These are phyloP conservation scores for Aselliscus stoliczkanus DNA, from an alignment of 2,797 vertebrate genomes.

Conservation along the genomic window DNA sequence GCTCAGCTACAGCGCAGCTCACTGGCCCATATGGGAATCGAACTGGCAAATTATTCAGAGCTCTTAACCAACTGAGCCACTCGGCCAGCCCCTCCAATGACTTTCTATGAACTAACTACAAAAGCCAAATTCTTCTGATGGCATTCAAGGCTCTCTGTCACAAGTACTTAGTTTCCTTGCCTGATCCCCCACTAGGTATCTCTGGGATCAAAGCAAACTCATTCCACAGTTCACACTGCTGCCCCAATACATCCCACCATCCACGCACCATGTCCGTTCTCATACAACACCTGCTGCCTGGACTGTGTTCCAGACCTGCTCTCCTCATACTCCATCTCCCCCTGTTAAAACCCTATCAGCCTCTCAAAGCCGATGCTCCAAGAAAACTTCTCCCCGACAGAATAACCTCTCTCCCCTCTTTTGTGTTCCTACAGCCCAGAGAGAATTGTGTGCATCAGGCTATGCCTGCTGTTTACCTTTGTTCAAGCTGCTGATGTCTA, in stretches of 20 bases:
- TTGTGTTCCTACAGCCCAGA: neutral
- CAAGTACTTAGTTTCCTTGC: neutral
- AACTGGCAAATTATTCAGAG: no score
- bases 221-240: neutral
- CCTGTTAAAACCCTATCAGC: neutral
- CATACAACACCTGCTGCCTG: neutral
- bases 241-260: neutral
- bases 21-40: no score
- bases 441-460: accelerated
- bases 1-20: no score
- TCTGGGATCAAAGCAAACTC: neutral
- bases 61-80: no score
- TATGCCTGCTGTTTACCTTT: neutral
- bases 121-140: neutral
- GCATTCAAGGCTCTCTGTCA: neutral
- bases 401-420: neutral
- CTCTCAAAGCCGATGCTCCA: neutral
- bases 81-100: neutral
- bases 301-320: neutral
- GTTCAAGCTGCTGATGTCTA: neutral
- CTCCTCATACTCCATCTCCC: neutral
- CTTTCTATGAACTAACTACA: neutral
- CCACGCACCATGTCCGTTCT: neutral
- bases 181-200: neutral
- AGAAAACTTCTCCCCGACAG: neutral